phyloP scores from a whole-genome alignment of 2,888 invertebrate genomes.

The Frankliniella intonsa region DNA sequence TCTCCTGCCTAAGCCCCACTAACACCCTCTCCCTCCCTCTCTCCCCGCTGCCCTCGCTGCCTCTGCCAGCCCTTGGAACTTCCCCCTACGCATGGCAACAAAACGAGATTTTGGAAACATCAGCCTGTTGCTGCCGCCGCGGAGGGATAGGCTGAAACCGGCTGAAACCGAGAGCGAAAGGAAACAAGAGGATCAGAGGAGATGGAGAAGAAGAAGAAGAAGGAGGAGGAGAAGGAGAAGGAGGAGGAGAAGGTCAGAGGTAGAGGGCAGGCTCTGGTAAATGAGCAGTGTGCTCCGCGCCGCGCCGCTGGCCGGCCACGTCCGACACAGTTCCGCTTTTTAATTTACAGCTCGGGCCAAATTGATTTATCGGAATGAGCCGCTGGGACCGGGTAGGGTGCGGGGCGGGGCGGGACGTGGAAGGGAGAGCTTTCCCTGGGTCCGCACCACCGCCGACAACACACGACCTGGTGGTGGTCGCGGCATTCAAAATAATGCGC shows the following conservation, averaged over 20 bases:
- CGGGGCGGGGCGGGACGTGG: background rate
- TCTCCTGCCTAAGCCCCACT: background rate
- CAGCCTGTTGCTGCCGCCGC: background rate
- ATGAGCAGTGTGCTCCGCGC: too few relatives aligned
- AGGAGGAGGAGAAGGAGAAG: too few relatives aligned
- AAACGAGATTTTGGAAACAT: background rate
- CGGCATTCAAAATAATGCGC: too few relatives aligned
- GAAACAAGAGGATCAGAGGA: background rate
- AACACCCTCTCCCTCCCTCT: background rate
- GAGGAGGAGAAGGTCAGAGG: too few relatives aligned
- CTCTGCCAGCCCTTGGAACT: background rate
- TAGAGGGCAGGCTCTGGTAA: too few relatives aligned
- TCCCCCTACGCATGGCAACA: background rate
- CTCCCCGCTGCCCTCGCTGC: background rate
- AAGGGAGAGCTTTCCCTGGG: too few relatives aligned
- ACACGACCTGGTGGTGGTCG: too few relatives aligned
- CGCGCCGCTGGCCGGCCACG: background rate
- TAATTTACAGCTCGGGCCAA: conserved; percentile 7
- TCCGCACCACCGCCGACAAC: too few relatives aligned
- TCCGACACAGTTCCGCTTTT: conserved; percentile 20
- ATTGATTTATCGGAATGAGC: conserved; percentile 11
- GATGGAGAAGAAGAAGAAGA: background rate
- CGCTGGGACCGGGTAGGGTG: background rate
- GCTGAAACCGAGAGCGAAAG: background rate
- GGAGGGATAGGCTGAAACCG: background rate